phyloP scores from a whole-genome alignment of 2,113 vertebrate species.

The Verasper variegatus region DNA sequence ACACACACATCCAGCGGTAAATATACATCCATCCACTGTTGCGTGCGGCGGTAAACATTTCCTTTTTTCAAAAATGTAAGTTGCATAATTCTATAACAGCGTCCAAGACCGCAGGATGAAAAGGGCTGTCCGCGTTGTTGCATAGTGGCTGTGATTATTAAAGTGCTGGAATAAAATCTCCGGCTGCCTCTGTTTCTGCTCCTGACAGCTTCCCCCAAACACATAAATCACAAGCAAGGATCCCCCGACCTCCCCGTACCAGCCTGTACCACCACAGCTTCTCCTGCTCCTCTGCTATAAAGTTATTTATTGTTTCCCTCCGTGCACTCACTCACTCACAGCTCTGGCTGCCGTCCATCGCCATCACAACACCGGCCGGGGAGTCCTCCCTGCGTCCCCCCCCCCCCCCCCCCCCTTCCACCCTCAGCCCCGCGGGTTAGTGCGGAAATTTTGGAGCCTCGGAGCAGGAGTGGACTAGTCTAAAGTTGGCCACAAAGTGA shows the following conservation, averaged over 20 bases:
- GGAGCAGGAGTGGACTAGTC: constrained; percentile 76
- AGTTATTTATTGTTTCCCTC: constrained; percentile 76
- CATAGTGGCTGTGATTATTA: constrained; percentile 81
- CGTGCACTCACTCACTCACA: constrained; percentile 65
- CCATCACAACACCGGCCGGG: constrained; percentile 54
- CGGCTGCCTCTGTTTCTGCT: constrained; percentile 72
- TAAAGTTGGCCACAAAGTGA: constrained; percentile 81
- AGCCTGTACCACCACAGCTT: constrained; percentile 59
- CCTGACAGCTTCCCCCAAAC: constrained; percentile 82
- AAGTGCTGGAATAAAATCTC: constrained; percentile 86
- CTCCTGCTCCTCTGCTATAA: constrained; percentile 74
- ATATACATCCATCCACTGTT: constrained; percentile 20
- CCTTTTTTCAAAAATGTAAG: background rate
- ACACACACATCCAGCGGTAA: constrained; percentile 18
- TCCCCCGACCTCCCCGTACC: constrained; percentile 79
- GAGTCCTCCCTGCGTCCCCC: constrained; percentile 34
- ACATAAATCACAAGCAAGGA: constrained; percentile 87
- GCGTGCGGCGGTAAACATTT: background rate
- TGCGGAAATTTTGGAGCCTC: constrained; percentile 49
- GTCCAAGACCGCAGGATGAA: constrained; percentile 13
- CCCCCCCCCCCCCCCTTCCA: constrained; percentile 41
- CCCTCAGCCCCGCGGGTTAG: constrained; percentile 57
- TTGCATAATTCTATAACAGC: constrained; percentile 25
- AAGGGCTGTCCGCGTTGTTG: constrained; percentile 53
- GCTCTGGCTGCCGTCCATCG: constrained; percentile 76